phyloP scores from a whole-genome alignment of 2,113 vertebrate genomes.

The Picathartes gymnocephalus region DNA sequence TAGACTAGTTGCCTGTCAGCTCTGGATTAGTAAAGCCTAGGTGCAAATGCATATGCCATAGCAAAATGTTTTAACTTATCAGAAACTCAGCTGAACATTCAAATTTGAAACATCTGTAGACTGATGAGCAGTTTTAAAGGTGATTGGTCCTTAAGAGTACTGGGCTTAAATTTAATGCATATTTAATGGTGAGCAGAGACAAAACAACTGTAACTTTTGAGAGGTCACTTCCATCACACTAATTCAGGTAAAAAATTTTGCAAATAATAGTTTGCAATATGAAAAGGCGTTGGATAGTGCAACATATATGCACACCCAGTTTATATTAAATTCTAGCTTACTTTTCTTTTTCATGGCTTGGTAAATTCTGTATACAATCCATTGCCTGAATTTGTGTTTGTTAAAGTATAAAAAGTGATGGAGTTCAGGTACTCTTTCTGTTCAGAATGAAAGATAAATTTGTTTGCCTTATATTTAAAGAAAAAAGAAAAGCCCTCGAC shows the following conservation, averaged over 20 bases:
- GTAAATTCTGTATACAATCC: neutral
- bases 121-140: neutral
- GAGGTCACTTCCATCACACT: neutral
- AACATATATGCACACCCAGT: neutral
- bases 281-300: neutral
- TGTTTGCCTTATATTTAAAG: neutral
- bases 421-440: neutral
- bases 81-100: neutral
- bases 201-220: neutral
- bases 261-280: neutral
- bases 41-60: neutral
- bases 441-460: neutral
- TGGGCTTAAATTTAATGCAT: neutral
- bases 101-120: neutral
- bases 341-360: neutral
- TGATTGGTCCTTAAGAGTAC: neutral
- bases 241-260: neutral
- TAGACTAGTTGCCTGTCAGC: neutral
- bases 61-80: neutral
- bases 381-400: neutral
- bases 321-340: neutral
- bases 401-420: neutral
- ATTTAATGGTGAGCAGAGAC: neutral
- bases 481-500: neutral
- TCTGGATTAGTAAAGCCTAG: neutral